Conservation (phyloP, 1,140 invertebrate genomes). For the Trialeurodes vaporariorum region DNA sequence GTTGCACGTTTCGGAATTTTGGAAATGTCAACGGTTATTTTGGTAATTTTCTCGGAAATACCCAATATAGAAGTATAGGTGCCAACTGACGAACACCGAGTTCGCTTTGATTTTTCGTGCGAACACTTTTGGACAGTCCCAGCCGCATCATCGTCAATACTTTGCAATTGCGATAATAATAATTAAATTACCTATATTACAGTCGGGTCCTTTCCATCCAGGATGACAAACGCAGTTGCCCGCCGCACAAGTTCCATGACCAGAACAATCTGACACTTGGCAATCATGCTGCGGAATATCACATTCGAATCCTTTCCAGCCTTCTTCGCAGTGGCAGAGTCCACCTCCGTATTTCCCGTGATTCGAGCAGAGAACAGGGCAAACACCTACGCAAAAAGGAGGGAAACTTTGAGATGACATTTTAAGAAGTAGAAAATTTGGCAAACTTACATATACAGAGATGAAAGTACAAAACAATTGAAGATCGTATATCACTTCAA, state of each 20-base stretch:
- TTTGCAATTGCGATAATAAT: too few species aligned
- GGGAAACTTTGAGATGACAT: conserved; percentile 27
- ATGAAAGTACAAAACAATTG: too few species aligned
- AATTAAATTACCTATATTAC: conserved; percentile 75
- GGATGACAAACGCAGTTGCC: conserved; percentile 80
- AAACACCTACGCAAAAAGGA: conserved; percentile 60
- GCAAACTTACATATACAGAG: neutral
- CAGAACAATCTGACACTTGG: conserved; percentile 83
- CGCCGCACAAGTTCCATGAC: conserved; percentile 76
- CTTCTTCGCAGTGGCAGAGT: conserved; percentile 88
- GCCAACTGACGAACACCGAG: too few species aligned
- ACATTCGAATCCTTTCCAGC: conserved; percentile 94
- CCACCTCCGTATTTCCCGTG: conserved; percentile 93
- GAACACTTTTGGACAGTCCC: too few species aligned
- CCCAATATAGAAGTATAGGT: too few species aligned
- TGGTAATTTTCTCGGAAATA: too few species aligned
- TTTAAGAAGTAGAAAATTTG: conserved; percentile 4
- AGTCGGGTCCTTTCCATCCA: conserved; percentile 79
- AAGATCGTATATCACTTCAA: too few species aligned
- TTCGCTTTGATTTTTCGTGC: too few species aligned
- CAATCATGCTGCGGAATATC: conserved; percentile 83
- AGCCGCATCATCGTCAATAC: too few species aligned
- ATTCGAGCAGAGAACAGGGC: conserved; percentile 90
- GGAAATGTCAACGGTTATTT: too few species aligned
- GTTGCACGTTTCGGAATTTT: too few species aligned